Evolutionary conservation across 1,140 invertebrate species (phyloP), one percentile per base, ranked within the genome.

Genomic region (Diploscapter pachys): DNA sequence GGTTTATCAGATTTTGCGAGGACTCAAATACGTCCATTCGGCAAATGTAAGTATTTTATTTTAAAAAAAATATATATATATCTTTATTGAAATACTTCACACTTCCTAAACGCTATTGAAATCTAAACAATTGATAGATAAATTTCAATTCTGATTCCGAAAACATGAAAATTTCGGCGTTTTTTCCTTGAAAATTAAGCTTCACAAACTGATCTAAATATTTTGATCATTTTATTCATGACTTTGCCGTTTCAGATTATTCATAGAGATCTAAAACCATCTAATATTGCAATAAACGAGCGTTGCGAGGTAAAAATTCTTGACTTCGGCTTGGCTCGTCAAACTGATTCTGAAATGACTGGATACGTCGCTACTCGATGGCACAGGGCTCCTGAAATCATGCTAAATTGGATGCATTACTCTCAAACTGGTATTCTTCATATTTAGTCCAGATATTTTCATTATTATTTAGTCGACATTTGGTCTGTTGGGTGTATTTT

Each of bases 321-420:
- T 77, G 97, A 99, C 89, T 99, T 99, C 90, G 97, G 97, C 50
- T 88, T 99, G 70, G 97, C 97, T 3, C 88, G 97, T 70, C 94
- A 95, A 54, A 93, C 95, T 9, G 96, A 99, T 87, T 93, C 91
- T 85, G 95, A 98, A 89, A 99, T 99, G 96, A 99, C 97, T 5
- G 96, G 96, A 9, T 99, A 99, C 89, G 96, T 99, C 3, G 96
- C 96, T 11, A 99, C 96, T 6, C 62, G 75, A 71, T 99, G 96
- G 96, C 90, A 90, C 78, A 81, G 90, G 66, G 89, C 90, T 54
- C 96, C 96, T n/a, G 96, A 99, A 90, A 99, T 99, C 67, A 99
- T 99, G 95, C 90, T 99, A 9, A 99, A 99, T 87, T 99, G 96
- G 96, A 98, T 98, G 95, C 94, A 98, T 86, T 99, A 99, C 85